Evolutionary conservation across 2,888 invertebrate species (phyloP).

Genomic region (Melanostoma mellinum): DNA sequence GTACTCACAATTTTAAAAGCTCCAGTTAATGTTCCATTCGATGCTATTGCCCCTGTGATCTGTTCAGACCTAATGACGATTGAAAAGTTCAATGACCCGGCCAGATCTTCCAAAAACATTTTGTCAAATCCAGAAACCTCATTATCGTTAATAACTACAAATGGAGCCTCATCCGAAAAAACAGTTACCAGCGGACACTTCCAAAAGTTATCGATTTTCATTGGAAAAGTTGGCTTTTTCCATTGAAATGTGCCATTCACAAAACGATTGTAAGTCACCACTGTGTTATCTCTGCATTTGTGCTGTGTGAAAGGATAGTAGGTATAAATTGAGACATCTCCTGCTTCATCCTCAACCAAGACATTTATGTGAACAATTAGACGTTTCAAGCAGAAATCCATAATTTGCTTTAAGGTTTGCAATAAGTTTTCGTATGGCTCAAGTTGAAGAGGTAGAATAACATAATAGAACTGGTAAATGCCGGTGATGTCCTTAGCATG

Average conservation of each 20-base stretch:
- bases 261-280: constrained; percentile 11
- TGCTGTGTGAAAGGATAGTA: constrained; percentile 8
- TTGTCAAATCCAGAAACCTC: constrained; percentile 3
- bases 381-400: constrained; percentile 4
- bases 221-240: constrained; percentile 20
- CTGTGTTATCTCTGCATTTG: constrained; percentile 6
- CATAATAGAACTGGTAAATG: constrained; percentile 22
- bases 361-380: constrained; percentile 29
- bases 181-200: constrained; percentile 2
- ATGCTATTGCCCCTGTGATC: constrained; percentile 3
- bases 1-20: constrained; percentile 20
- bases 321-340: constrained; percentile 3
- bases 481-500: constrained; percentile 22
- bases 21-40: constrained; percentile 14
- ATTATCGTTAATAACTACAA: constrained; percentile 2
- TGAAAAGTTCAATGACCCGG: constrained; percentile 6
- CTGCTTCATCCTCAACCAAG: neutral
- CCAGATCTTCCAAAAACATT: constrained; percentile 6
- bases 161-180: constrained; percentile 21
- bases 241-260: constrained; percentile 5
- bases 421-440: neutral
- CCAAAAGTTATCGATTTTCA: constrained; percentile 25
- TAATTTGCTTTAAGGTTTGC: constrained; percentile 1
- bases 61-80: neutral
- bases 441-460: neutral